Evolutionary conservation across 1,140 invertebrate species (phyloP).

Genomic region (Hyles euphorbiae): DNA sequence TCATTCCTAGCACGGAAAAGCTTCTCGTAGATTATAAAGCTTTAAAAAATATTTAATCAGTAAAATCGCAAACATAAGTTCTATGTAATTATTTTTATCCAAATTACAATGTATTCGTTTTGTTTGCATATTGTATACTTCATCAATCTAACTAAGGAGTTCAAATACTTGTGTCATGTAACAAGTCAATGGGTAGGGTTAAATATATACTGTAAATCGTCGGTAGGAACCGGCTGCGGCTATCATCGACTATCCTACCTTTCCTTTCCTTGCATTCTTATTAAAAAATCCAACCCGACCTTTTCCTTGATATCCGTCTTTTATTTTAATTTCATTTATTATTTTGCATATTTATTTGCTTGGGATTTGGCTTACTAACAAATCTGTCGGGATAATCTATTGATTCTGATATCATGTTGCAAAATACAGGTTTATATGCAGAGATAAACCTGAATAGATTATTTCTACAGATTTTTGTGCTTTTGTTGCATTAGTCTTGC

Average conservation of each 20-base stretch:
- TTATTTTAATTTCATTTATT: constrained; percentile 51
- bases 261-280: constrained; percentile 48
- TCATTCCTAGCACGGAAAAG: constrained; percentile 65
- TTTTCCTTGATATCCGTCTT: constrained; percentile 47
- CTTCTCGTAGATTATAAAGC: constrained; percentile 63
- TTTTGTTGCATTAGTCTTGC: constrained; percentile 4
- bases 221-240: constrained; percentile 69
- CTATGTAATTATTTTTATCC: too few relatives aligned
- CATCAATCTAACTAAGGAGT: constrained; percentile 2
- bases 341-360: constrained; percentile 45
- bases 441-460: background rate
- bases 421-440: background rate
- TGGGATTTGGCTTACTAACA: constrained; percentile 45
- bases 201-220: constrained; percentile 6
- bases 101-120: too few relatives aligned
- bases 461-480: background rate
- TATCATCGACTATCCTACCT: constrained; percentile 63
- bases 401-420: constrained; percentile 2
- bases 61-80: too few relatives aligned
- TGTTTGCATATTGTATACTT: background rate
- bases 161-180: background rate
- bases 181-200: too few relatives aligned
- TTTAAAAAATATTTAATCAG: constrained; percentile 33
- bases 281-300: constrained; percentile 29
- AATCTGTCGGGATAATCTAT: constrained; percentile 38